Base-by-base conservation (phyloP, 2,888 invertebrate species). In the Drosophila longiperda region DNA sequence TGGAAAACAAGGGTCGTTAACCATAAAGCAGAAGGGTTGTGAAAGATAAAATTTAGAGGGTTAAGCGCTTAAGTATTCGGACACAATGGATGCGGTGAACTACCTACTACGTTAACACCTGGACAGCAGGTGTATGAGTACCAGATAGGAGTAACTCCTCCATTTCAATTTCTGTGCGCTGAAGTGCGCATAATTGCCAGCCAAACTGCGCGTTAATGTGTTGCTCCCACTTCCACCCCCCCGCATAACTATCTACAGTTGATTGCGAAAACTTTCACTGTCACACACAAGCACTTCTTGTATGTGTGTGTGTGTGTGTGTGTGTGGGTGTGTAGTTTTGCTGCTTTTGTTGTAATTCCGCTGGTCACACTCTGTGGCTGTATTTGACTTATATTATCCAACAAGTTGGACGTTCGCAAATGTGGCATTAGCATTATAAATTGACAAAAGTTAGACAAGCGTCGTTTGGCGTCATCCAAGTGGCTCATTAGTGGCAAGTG, bases 381-480 rank as follows among this genome's bases (percentile, higher is more conserved):
- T 36, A 72, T 80, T 77, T 72, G 60, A 60, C 42, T 63, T 49
- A 52, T 38, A 69, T 75, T 79, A 77, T 79, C 82, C 66, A 75
- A 66, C 68, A 70, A 70, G 73, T 73, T 69, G 65, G n/a, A 29
- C 29, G 26, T 59, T 53, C 40, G 40, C 75, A 66, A 54, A 23
- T 59, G 65, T 58, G 64, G 65, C 75, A 83, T 86, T 86, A 77
- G 81, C 88, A 90, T 79, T 83, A 70, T 75, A 86, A 86, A 90
- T 75, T 77, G 61, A 53, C 53, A 66, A 76, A 76, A 71, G 69
- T 71, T 75, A 70, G 88, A 80, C 80, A 76, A 80, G 53, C 63
- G 52, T 33, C 50, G 52, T 49, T 40, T 33, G 29, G 34, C 29
- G 52, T 52, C 54, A 32, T 29, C 32, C 53, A 52, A 64, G 60